Conservation (phyloP, 1,140 invertebrate species). For the Plodia interpunctella region DNA sequence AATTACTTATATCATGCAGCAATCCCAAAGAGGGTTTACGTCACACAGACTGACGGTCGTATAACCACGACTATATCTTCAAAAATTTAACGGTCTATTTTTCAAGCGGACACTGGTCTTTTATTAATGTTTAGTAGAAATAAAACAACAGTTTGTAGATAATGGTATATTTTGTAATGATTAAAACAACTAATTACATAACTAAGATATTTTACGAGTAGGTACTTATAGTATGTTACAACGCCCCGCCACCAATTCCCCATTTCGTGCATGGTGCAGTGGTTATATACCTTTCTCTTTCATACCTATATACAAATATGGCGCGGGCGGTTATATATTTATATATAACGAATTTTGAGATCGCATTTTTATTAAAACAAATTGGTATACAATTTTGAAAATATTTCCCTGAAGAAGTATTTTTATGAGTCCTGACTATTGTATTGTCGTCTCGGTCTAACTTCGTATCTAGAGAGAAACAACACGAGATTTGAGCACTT, state of each 20-base stretch:
- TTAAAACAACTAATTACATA: constrained; percentile 66
- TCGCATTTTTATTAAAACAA: neutral
- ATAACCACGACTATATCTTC: no score
- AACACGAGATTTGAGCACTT: no score
- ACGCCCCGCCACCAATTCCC: constrained; percentile 61
- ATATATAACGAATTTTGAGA: constrained; percentile 13
- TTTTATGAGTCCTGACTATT: no score
- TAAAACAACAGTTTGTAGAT: constrained; percentile 33
- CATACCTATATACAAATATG: constrained; percentile 49
- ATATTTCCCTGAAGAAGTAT: no score
- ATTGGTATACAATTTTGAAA: neutral
- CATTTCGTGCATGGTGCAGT: constrained; percentile 65
- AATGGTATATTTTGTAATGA: constrained; percentile 67
- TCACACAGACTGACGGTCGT: no score
- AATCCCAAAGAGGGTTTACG: no score
- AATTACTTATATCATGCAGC: no score
- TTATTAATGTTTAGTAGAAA: neutral
- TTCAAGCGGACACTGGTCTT: no score
- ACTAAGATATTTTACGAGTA: constrained; percentile 34
- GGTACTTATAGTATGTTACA: constrained; percentile 25
- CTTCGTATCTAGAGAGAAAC: no score
- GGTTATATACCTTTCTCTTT: constrained; percentile 28
- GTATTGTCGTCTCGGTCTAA: no score
- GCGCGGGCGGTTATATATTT: constrained; percentile 30
- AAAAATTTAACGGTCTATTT: no score